Percentiles rank a stretch among this genome's conserved stretches.
Conservation (phyloP, 2,797 vertebrate species). For the Rhinichthys osculus region DNA sequence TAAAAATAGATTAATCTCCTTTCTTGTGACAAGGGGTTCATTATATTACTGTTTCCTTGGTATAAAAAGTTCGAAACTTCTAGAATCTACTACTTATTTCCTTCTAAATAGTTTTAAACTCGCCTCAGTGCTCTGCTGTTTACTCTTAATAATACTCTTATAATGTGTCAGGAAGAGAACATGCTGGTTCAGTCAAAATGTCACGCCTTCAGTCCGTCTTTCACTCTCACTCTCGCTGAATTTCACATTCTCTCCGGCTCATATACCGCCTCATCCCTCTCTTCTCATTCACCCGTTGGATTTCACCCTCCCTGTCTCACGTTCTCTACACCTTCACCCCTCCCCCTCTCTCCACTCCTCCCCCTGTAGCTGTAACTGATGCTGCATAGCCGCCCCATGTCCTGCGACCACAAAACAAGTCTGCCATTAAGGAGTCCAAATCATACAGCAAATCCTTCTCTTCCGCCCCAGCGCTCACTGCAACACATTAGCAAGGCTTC, state of each 20-base stretch:
- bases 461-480: constrained; percentile 8
- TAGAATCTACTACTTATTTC: background rate
- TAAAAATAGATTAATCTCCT: background rate
- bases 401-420: constrained; percentile 9
- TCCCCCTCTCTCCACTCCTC: constrained; percentile 6
- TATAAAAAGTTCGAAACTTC: background rate
- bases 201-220: background rate
- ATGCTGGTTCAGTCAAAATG: background rate
- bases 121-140: background rate
- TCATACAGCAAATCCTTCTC: constrained; percentile 6
- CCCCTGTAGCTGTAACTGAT: constrained; percentile 21
- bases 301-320: constrained; percentile 1
- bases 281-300: background rate
- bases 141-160: too few relatives aligned
- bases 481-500: constrained; percentile 4
- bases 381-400: constrained; percentile 14
- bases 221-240: constrained; percentile 7
- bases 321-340: constrained; percentile 24
- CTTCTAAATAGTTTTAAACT: background rate
- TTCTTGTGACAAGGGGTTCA: background rate
- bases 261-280: background rate
- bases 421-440: background rate
- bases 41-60: background rate
- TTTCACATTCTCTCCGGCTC: constrained; percentile 8
- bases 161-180: too few relatives aligned